Percentiles rank a stretch among this genome's conserved stretches.
phyloP scores from a whole-genome alignment of 2,888 invertebrate genomes.

The Calephelis perditalis region DNA sequence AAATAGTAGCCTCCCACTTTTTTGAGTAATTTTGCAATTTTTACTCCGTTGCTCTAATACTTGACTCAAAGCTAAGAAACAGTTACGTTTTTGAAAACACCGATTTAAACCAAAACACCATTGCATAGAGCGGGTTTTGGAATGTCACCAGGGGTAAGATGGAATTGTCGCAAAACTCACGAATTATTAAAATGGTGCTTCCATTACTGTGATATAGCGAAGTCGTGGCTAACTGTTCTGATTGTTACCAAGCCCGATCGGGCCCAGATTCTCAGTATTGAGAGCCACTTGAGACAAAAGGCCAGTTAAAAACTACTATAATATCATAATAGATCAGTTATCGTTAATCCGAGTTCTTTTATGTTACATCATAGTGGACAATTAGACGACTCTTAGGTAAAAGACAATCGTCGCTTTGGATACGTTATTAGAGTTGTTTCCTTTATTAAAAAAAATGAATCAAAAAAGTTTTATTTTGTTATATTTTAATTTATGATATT shows the following conservation, averaged over 20 bases:
- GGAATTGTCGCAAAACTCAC: conserved; percentile 43
- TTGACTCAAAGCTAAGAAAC: neutral
- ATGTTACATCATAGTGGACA: no score
- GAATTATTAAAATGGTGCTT: conserved; percentile 52
- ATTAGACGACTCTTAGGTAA: no score
- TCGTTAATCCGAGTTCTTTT: no score
- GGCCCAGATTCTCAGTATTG: conserved; percentile 32
- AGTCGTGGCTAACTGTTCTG: conserved; percentile 56
- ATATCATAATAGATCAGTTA: neutral
- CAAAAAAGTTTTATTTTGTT: no score
- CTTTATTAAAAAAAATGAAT: no score
- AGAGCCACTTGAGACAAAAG: conserved; percentile 29
- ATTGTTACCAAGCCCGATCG: conserved; percentile 37
- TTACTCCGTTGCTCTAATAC: neutral
- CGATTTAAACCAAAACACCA: neutral
- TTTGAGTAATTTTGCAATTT: neutral
- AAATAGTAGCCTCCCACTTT: neutral
- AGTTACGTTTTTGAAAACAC: neutral
- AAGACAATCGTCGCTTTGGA: neutral
- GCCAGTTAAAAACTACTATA: conserved; percentile 5
- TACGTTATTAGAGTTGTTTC: no score
- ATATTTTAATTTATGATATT: no score
- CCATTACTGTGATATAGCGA: conserved; percentile 46
- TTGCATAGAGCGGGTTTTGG: conserved; percentile 17
- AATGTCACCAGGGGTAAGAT: conserved; percentile 24